Evolutionary conservation across 2,113 vertebrate species (phyloP).

Genomic region (Sylvicapra grimmia): DNA sequence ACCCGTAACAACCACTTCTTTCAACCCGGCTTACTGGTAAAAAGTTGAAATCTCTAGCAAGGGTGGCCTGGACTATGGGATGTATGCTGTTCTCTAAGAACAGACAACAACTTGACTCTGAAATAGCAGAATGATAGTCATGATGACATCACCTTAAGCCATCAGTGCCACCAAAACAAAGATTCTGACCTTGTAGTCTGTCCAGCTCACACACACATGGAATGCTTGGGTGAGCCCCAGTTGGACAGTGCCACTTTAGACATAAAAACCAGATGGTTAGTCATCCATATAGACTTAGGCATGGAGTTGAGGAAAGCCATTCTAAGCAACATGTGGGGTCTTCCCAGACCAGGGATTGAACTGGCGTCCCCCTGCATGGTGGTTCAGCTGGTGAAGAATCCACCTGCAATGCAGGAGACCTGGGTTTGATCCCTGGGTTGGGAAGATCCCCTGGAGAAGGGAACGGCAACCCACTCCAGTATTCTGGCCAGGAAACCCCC

Average conservation of each 20-base stretch:
- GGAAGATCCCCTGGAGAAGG: not conserved
- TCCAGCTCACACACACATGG: not conserved
- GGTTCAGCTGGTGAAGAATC: not conserved
- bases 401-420: not conserved
- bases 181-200: not conserved
- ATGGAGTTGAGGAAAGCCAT: not conserved
- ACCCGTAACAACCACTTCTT: not conserved
- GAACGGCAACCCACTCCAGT: not conserved
- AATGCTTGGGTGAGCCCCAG: not conserved
- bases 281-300: not conserved
- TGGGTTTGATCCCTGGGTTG: not conserved
- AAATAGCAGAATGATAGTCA: not conserved
- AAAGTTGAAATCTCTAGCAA: not conserved
- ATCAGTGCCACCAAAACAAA: not conserved
- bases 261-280: not conserved
- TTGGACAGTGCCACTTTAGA: not conserved
- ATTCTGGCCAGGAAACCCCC: not conserved
- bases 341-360: not conserved
- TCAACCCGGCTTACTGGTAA: not conserved
- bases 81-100: not conserved
- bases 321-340: not conserved
- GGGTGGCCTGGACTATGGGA: not conserved
- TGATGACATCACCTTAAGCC: not conserved
- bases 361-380: not conserved
- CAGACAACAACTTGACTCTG: not conserved